Evolutionary conservation across 2,113 vertebrate genomes (phyloP), one percentile per base, ranked within the genome.

Genomic region (Lates calcarifer): DNA sequence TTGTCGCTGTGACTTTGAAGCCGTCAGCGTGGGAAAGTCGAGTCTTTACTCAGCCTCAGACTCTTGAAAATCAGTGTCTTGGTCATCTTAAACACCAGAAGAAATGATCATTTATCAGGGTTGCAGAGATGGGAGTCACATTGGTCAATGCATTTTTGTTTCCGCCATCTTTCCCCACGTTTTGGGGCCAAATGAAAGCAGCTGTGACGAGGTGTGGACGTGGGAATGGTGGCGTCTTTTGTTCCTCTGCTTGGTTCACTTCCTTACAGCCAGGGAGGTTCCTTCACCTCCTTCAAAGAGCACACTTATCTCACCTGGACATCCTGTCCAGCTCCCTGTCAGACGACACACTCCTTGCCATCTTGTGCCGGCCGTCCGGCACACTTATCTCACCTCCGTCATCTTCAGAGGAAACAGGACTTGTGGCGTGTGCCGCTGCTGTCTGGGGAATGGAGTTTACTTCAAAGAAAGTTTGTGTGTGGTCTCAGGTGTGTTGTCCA

Each of bases 371-470:
- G 5, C 39, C 18, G 22, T 70, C 15, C 11, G 67, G 22, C 85
- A 89, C 90, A 87, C 88, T 88, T 87, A 15, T 62, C 31, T 58
- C 74, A 57, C 86, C 43, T 83, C 53, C 33, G 49, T 6, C 9
- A 4, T 49, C 78, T 17, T 64, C 66, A 20, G 35, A n/a, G 29
- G 51, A 73, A 37, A 62, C 6, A 0, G 73, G 39, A 9, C 20
- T 3, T 74, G 74, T 70, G 71, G 65, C 20, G 45, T 73, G 78
- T 74, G 45, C 15, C 15, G 17, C 14, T 5, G 14, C 11, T 12
- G 51, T 69, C 24, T 33, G 68, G 37, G 68, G 56, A 79, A 31
- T 26, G 8, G 3, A 20, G 5, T 12, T n/a, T 15, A 45, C 43
- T 45, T 17, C 43, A 45, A 45, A 45, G 43, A 43, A 49, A 20